Conservation (phyloP, 2,797 vertebrate genomes). For the Streptopelia turtur region DNA sequence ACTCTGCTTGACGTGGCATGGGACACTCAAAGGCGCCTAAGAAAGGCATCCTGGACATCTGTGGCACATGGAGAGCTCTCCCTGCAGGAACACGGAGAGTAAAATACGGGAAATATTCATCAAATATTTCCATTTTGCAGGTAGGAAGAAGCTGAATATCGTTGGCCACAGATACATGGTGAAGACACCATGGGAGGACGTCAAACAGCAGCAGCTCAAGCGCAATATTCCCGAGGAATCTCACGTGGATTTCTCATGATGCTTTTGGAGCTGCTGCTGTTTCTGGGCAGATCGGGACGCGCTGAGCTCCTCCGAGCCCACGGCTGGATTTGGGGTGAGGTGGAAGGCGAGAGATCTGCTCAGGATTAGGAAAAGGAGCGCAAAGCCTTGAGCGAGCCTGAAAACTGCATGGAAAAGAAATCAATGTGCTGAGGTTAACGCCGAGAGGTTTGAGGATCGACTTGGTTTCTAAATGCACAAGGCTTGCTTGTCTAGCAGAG, state of each 20-base stretch:
- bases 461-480: neutral
- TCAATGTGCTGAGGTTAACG: neutral
- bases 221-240: neutral
- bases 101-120: neutral
- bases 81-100: neutral
- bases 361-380: neutral
- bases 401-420: neutral
- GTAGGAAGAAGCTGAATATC: neutral
- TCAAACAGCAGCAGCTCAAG: neutral
- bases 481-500: neutral
- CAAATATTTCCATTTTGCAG: neutral
- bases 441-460: neutral
- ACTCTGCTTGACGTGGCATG: neutral
- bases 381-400: neutral
- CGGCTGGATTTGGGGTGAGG: neutral
- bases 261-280: neutral
- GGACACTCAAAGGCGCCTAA: neutral
- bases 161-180: neutral
- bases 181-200: fast-evolving
- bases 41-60: neutral
- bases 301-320: fast-evolving
- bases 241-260: neutral
- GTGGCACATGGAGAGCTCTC: neutral
- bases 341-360: fast-evolving
- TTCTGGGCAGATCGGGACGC: neutral